Evolutionary conservation across 2,113 vertebrate genomes (phyloP), one percentile per base, ranked within the genome.

Genomic region (Lasiurus borealis): DNA sequence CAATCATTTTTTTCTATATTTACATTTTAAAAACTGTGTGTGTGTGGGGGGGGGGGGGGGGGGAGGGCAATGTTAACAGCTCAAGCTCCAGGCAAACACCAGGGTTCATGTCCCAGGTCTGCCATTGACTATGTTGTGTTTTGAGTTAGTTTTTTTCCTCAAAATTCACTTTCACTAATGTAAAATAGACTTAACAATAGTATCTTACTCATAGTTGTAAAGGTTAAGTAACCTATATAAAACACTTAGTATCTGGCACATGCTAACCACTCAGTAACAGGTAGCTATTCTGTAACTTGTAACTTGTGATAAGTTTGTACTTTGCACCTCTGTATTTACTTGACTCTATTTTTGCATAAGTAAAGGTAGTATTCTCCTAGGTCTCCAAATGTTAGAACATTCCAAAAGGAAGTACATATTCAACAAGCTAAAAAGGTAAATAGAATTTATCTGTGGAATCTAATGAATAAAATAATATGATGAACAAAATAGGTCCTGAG

Each of bases 371-470:
- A 81, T 93, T 88, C n/a, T 93, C 48, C 73, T 21, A 80, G 80
- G 75, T 95, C 87, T 80, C 62, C 71, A 93, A 94, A 95, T 95
- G 94, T 94, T 82, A 96, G 81, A 92, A 78, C 31, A 85, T 85
- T 84, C 46, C 40, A 64, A 75, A 91, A 82, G 94, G 81, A 72
- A 97, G 62, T 69, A 89, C 10, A 82, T 19, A 78, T 77, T 90
- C 71, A 85, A 69, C 80, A 85, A 88, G 87, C 93, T 94, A 68
- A 91, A 71, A 94, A 90, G 62, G 31, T 88, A 90, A 82, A 40
- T 13, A 78, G 15, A 25, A 15, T 64, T 90, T 59, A 10, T 62
- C 59, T 62, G 59, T 62, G 25, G 59, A 62, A 62, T 62, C 59
- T 62, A 62, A 62, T 62, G 25, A 62, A 62, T 25, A 62, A 62